A percentile compares a stretch with the other conserved stretches of the same genome.
phyloP scores from a whole-genome alignment of 2,888 invertebrate genomes.

The Papilio protenor region DNA sequence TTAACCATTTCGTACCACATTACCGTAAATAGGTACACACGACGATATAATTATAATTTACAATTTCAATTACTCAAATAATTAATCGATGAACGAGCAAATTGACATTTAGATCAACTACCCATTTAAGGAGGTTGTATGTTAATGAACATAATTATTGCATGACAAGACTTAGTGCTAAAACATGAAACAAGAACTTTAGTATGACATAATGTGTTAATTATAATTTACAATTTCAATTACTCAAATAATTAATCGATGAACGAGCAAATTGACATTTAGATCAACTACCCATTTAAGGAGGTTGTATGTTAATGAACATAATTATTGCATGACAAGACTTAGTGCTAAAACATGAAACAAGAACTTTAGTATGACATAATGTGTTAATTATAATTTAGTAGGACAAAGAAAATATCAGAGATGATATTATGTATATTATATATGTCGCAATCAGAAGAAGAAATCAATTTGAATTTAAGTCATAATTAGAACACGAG shows the following conservation, averaged over 20 bases:
- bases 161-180: neutral
- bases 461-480: too few relatives aligned
- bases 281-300: conserved; percentile 8
- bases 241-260: neutral
- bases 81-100: conserved; percentile 1
- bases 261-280: conserved; percentile 19
- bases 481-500: too few relatives aligned
- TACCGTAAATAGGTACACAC: neutral
- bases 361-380: neutral
- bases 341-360: neutral
- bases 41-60: neutral
- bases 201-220: neutral
- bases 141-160: neutral
- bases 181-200: neutral
- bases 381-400: neutral
- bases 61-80: conserved; percentile 1
- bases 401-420: neutral
- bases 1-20: too few relatives aligned
- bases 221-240: neutral
- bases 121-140: neutral
- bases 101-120: conserved; percentile 24
- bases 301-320: neutral
- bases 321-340: neutral
- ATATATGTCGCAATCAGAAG: too few relatives aligned
- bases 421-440: too few relatives aligned